Evolutionary conservation across 2,113 vertebrate genomes (phyloP).

Genomic region (Centropristis striata): DNA sequence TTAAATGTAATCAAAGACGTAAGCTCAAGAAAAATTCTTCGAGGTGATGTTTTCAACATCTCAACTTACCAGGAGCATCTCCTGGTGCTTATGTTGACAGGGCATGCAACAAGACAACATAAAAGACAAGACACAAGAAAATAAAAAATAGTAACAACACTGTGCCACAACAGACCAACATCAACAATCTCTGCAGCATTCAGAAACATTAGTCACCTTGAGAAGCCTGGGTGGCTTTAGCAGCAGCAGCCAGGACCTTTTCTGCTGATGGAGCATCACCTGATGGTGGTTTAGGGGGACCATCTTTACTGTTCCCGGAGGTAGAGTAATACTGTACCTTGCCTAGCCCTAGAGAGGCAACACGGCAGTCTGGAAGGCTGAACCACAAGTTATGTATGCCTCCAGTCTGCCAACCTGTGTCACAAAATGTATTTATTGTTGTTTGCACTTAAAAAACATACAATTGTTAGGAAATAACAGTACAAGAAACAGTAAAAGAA

Average conservation of each 20-base stretch:
- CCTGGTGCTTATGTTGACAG: neutral
- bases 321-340: constrained; percentile 91
- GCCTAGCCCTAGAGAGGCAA: constrained; percentile 79
- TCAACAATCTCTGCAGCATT: neutral
- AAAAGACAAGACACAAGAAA: neutral
- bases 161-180: neutral
- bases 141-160: too few relatives aligned
- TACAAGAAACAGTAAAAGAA: too few relatives aligned
- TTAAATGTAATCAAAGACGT: neutral
- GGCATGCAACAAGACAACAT: neutral
- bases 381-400: constrained; percentile 82
- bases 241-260: constrained; percentile 52
- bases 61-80: neutral
- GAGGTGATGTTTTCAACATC: neutral
- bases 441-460: too few relatives aligned
- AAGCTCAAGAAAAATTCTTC: neutral
- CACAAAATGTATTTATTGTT: too few relatives aligned
- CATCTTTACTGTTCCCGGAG: constrained; percentile 79
- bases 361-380: constrained; percentile 77
- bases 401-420: constrained; percentile 88
- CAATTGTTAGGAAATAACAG: too few relatives aligned
- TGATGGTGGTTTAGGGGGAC: constrained; percentile 62
- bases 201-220: constrained; percentile 62
- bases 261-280: constrained; percentile 47
- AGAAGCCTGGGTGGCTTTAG: constrained; percentile 18